A percentile compares a stretch with the other conserved stretches of the same genome.
These are phyloP conservation scores for Mustela lutreola DNA, from an alignment of 2,113 vertebrate genomes.

Conservation along the genomic window DNA sequence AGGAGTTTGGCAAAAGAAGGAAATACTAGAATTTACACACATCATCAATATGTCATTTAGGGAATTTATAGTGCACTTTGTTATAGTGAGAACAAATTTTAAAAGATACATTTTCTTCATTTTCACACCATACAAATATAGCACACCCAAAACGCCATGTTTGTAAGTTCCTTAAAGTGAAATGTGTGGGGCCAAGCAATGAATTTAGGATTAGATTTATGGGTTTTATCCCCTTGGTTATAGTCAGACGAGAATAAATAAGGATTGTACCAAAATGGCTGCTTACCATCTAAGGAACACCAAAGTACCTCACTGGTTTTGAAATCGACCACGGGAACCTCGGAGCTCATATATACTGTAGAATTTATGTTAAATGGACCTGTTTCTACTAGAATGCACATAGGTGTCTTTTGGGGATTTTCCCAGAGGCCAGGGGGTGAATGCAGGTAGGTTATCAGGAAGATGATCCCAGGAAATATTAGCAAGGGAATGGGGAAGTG, in stretches of 20 bases:
- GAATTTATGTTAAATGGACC: background rate
- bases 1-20: constrained; percentile 60
- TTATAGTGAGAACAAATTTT: constrained; percentile 13
- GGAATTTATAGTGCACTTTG: constrained; percentile 3
- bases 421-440: background rate
- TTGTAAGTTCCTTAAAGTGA: background rate
- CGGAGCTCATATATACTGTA: background rate
- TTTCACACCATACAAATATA: background rate
- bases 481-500: background rate
- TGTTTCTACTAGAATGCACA: background rate
- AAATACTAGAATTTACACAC: constrained; percentile 42
- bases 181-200: background rate
- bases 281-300: background rate
- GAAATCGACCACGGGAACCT: background rate
- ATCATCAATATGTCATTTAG: constrained; percentile 36
- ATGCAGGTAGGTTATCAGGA: background rate
- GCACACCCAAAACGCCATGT: background rate
- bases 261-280: background rate
- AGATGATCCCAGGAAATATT: background rate
- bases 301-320: background rate
- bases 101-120: background rate
- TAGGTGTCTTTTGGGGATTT: background rate
- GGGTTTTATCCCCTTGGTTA: background rate
- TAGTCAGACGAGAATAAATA: background rate
- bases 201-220: background rate